Base-by-base conservation (phyloP, 2,797 vertebrate species). In the Calcarius lapponicus region DNA sequence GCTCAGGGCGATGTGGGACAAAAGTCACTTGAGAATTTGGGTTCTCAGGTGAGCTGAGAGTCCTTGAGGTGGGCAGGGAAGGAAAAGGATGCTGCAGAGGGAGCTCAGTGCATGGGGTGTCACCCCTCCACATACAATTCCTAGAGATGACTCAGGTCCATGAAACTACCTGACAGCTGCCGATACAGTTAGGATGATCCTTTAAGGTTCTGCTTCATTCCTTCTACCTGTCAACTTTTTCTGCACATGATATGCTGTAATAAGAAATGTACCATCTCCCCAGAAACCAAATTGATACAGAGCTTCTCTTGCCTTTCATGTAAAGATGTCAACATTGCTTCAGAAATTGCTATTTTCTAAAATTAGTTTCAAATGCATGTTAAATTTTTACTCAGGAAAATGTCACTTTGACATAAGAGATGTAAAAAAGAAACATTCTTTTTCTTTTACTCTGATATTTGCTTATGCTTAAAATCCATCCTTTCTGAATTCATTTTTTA, bases 151-250 rank as follows among this genome's bases (percentile, higher is more conserved):
- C 65, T 91, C 80, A 66, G 70, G 47, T 22, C 73, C 85, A 71
- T 82, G 82, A 86, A 90, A 92, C 74, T 75, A 57, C 62, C 66
- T 95, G 94, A 91, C 89, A 96, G 85, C 56, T 86, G 86, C 73
- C 11, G 0, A 72, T 94, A 92, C 5, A 73, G 54, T 79, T 48
- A 64, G 43, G 40, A 75, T 76, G 66, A 94, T 94, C 50, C 56
- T 95, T 87, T 74, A 85, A 85, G 61, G 14, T 34, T 95, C 66
- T 75, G 47, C 70, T 67, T 86, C 66, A 60, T n/a, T 72, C 69
- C 78, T 61, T 90, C 58, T 32, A 83, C 79, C 75, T 93, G 85
- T 78, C 93, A 93, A 70, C 13, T 92, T 92, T 62, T 51, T 50
- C 40, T 81, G 80, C 51, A 92, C 42, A 86, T 78, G 43, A 88